A percentile compares a stretch with the other conserved stretches of the same genome.
Conservation (phyloP, 2,888 invertebrate species). For the Prenolepis imparis region DNA sequence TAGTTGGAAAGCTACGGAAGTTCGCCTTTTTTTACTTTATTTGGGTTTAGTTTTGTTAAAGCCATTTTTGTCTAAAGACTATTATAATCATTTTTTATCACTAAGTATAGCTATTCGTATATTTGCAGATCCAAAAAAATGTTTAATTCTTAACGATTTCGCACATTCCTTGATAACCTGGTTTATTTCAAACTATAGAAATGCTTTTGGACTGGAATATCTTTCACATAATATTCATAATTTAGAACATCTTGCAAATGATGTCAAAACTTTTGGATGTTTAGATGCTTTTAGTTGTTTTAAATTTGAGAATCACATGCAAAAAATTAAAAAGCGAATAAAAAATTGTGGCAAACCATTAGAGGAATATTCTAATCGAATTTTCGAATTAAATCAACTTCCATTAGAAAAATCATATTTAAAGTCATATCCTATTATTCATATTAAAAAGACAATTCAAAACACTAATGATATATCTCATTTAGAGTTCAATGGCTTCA, state of each 20-base stretch:
- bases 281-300: not conserved
- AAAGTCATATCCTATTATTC: conserved; percentile 2
- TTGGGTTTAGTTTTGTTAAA: not conserved
- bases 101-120: conserved; percentile 24
- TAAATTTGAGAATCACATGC: not conserved
- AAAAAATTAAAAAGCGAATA: not conserved
- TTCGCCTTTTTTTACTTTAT: conserved; percentile 8
- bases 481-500: conserved; percentile 5
- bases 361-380: conserved; percentile 2
- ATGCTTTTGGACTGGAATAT: not conserved
- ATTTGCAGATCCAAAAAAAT: not conserved
- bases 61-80: not conserved
- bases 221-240: not conserved
- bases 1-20: conserved; percentile 9
- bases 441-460: not conserved
- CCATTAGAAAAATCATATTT: not conserved
- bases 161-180: not conserved
- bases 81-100: conserved; percentile 14
- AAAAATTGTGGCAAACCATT: conserved; percentile 8
- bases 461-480: not conserved
- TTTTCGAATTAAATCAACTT: conserved; percentile 11
- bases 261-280: not conserved
- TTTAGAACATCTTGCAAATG: conserved; percentile 6
- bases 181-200: not conserved
- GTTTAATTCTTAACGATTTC: conserved; percentile 12